Conservation (phyloP, 2,113 vertebrate species). For the Pelecanoides urinatrix region DNA sequence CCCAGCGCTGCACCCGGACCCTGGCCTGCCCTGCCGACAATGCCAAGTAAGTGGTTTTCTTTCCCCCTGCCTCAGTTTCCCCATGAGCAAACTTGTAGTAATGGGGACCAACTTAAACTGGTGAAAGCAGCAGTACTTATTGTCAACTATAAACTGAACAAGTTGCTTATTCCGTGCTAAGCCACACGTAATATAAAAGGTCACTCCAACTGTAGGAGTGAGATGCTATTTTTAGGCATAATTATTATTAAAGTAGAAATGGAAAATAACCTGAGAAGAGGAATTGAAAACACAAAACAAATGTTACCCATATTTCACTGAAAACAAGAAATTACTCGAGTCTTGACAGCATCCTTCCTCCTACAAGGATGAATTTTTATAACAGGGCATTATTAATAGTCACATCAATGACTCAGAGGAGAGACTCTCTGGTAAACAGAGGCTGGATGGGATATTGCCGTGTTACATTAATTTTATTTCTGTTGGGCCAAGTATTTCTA, state of each 20-base stretch:
- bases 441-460: neutral
- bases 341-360: neutral
- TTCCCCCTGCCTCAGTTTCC: neutral
- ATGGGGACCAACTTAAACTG: neutral
- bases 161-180: neutral
- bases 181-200: neutral
- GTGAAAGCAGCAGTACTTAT: neutral
- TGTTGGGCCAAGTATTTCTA: neutral
- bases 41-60: neutral
- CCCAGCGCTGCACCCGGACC: neutral
- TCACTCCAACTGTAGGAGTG: neutral
- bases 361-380: neutral
- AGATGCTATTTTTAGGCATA: neutral
- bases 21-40: neutral
- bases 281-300: neutral
- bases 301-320: neutral
- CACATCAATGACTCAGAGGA: slow-evolving; percentile 7
- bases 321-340: neutral
- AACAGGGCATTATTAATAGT: neutral
- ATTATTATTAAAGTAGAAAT: neutral
- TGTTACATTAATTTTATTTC: neutral
- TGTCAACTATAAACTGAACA: neutral
- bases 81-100: neutral
- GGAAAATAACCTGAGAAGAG: neutral
- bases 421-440: neutral